These are phyloP conservation scores for Rhynchotus rufescens DNA, from an alignment of 2,797 vertebrate genomes.

Conservation along the genomic window DNA sequence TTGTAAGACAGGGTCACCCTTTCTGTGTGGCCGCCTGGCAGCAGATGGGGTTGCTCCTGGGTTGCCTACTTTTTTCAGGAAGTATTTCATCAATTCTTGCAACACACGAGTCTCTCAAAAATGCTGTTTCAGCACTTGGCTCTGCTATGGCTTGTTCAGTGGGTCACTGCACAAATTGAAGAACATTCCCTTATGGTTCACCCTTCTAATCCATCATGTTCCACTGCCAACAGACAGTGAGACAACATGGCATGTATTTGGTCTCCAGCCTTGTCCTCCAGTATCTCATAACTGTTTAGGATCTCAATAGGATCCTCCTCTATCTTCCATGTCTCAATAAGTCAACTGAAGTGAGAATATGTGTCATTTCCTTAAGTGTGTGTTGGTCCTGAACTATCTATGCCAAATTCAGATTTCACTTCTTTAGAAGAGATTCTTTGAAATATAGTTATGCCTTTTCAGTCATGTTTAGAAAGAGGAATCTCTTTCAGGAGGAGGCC, in stretches of 20 bases:
- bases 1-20: background rate
- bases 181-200: background rate
- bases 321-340: background rate
- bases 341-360: background rate
- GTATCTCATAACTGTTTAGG: background rate
- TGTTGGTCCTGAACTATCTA: background rate
- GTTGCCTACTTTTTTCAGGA: conserved; percentile 47
- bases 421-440: background rate
- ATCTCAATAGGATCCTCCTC: background rate
- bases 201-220: background rate
- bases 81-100: conserved; percentile 56
- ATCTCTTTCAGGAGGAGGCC: background rate
- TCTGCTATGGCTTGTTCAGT: background rate
- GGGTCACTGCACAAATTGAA: background rate
- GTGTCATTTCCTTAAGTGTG: background rate
- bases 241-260: no score
- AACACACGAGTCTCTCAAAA: background rate
- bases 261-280: background rate
- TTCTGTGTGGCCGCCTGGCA: conserved; percentile 15
- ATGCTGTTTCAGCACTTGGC: conserved; percentile 12
- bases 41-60: background rate
- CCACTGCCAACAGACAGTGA: background rate
- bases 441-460: accelerated
- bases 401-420: background rate
- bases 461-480: background rate